Percentiles rank a stretch among this genome's conserved stretches.
Conservation (phyloP, 2,888 invertebrate species). For the Leptura quadrifasciata region DNA sequence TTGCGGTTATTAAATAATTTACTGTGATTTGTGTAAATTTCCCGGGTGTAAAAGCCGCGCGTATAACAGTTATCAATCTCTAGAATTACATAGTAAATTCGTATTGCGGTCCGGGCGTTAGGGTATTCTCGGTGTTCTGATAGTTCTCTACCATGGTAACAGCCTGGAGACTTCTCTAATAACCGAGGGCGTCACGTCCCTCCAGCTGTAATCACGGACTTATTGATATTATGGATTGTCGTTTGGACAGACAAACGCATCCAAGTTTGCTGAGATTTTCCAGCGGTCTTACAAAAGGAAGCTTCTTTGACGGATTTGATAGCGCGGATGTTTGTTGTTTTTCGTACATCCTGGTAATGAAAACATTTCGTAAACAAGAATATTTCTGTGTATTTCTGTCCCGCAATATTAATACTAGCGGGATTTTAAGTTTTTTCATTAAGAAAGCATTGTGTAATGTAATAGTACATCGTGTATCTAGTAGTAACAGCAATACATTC, state of each 20-base stretch:
- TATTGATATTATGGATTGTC: slow-evolving; percentile 23
- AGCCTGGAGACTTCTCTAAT: slow-evolving; percentile 16
- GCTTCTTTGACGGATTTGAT: neutral
- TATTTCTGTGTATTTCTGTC: neutral
- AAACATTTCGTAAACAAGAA: neutral
- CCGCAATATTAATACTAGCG: no score
- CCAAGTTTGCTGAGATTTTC: neutral
- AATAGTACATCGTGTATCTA: no score
- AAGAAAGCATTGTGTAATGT: no score
- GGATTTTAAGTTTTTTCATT: no score
- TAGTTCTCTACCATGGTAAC: slow-evolving; percentile 17
- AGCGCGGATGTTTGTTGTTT: neutral
- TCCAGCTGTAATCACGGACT: slow-evolving; percentile 17
- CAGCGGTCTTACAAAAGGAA: neutral
- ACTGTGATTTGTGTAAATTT: slow-evolving; percentile 39
- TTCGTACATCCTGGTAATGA: neutral
- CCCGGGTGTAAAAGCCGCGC: slow-evolving; percentile 35
- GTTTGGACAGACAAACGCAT: neutral
- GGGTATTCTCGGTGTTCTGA: slow-evolving; percentile 21
- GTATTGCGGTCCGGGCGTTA: slow-evolving; percentile 39
- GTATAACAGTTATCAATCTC: slow-evolving; percentile 44
- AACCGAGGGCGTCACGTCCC: neutral
- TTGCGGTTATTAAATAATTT: slow-evolving; percentile 40
- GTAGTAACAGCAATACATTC: no score
- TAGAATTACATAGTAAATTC: slow-evolving; percentile 46